Conservation (phyloP, 2,113 vertebrate species). For the Lethenteron camtschaticum region DNA sequence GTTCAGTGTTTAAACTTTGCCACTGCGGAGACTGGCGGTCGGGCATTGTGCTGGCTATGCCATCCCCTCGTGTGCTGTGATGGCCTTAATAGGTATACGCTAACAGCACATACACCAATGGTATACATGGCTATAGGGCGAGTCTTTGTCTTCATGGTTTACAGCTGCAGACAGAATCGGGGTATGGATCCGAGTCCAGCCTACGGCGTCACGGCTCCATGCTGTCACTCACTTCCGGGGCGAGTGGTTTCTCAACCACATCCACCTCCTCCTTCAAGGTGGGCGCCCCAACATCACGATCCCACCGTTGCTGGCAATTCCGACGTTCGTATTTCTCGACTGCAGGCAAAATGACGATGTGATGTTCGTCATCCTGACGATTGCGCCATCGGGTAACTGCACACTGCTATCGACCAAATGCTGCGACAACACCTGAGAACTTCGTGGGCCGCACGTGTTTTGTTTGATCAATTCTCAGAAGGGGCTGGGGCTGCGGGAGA, state of each 20-base stretch:
- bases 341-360: not conserved
- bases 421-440: constrained; percentile 5
- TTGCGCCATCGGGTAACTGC: not conserved
- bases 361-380: not conserved
- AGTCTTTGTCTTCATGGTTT: too few species aligned
- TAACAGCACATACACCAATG: too few species aligned
- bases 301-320: not conserved
- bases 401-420: not conserved
- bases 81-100: too few species aligned
- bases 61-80: too few species aligned
- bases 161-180: constrained; percentile 53
- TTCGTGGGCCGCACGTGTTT: not conserved
- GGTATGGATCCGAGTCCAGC: constrained; percentile 84
- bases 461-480: constrained; percentile 33
- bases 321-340: not conserved
- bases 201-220: constrained; percentile 77
- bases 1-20: too few species aligned
- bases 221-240: constrained; percentile 76
- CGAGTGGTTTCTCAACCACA: constrained; percentile 76
- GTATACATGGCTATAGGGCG: too few species aligned
- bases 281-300: constrained; percentile 9
- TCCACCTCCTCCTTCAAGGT: constrained; percentile 96
- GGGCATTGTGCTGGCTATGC: too few species aligned
- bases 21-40: too few species aligned
- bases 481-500: constrained; percentile 78